Conservation (phyloP, 2,888 invertebrate genomes). For the Plutella xylostella region DNA sequence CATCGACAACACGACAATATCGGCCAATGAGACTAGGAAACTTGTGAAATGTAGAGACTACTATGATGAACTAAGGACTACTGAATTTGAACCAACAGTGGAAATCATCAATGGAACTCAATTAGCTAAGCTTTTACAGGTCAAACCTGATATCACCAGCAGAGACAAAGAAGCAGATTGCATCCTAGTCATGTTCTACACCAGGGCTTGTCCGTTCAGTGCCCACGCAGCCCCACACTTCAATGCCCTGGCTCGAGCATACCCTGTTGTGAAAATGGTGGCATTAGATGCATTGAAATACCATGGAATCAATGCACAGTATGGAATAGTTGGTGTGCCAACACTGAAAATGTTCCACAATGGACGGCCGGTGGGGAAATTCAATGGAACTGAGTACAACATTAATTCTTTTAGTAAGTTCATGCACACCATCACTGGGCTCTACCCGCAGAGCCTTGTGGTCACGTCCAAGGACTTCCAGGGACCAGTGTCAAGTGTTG, state of each 20-base stretch:
- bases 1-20: slow-evolving; percentile 42
- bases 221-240: slow-evolving; percentile 90
- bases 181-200: slow-evolving; percentile 88
- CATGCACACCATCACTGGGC: slow-evolving; percentile 79
- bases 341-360: slow-evolving; percentile 91
- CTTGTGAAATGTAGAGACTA: slow-evolving; percentile 51
- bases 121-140: slow-evolving; percentile 73
- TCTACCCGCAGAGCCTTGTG: slow-evolving; percentile 72
- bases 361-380: slow-evolving; percentile 86
- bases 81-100: slow-evolving; percentile 50
- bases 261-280: slow-evolving; percentile 87
- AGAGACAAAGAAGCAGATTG: slow-evolving; percentile 76
- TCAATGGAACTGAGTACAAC: slow-evolving; percentile 84
- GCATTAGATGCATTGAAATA: slow-evolving; percentile 90
- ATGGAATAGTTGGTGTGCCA: slow-evolving; percentile 92
- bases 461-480: slow-evolving; percentile 81
- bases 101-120: slow-evolving; percentile 80
- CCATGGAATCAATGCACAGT: slow-evolving; percentile 88
- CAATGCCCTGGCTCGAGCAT: slow-evolving; percentile 89
- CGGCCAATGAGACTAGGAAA: slow-evolving; percentile 51
- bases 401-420: slow-evolving; percentile 84
- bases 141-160: slow-evolving; percentile 74
- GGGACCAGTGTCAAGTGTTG: slow-evolving; percentile 85
- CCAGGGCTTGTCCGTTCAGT: slow-evolving; percentile 91
- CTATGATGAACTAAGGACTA: slow-evolving; percentile 40